phyloP scores from a whole-genome alignment of 2,797 vertebrate species.

The Poeciliopsis gracilis region DNA sequence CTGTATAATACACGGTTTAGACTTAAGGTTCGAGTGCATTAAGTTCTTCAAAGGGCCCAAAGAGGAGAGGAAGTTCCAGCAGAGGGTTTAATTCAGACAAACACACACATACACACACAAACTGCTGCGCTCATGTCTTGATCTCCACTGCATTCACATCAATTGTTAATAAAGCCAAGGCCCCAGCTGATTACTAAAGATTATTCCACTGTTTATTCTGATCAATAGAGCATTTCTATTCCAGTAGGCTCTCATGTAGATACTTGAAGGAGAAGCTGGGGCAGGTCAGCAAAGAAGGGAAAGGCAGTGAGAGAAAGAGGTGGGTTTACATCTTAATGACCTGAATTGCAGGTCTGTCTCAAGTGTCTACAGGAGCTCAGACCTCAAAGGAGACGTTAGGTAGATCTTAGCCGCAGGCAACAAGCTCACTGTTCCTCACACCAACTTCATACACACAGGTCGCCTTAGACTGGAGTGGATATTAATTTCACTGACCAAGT shows the following conservation, averaged over 20 bases:
- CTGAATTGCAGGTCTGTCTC: conserved; percentile 49
- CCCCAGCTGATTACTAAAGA: conserved; percentile 89
- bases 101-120: conserved; percentile 19
- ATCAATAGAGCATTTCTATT: conserved; percentile 77
- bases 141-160: conserved; percentile 84
- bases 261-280: conserved; percentile 60
- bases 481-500: conserved; percentile 98
- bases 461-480: conserved; percentile 83
- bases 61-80: conserved; percentile 81
- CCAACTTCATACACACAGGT: conserved; percentile 41
- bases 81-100: conserved; percentile 81
- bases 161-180: conserved; percentile 92
- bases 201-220: conserved; percentile 94
- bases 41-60: conserved; percentile 68
- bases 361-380: conserved; percentile 43
- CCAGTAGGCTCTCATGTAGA: conserved; percentile 60
- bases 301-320: conserved; percentile 52
- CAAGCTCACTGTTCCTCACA: conserved; percentile 38
- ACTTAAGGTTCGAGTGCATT: conserved; percentile 38
- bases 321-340: conserved; percentile 64
- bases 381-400: conserved; percentile 53
- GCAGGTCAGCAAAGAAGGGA: conserved; percentile 71
- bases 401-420: conserved; percentile 63
- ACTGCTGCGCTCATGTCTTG: conserved; percentile 52
- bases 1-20: conserved; percentile 3